These are phyloP conservation scores for Masticophis lateralis DNA, from an alignment of 2,797 vertebrate species.

Conservation along the genomic window DNA sequence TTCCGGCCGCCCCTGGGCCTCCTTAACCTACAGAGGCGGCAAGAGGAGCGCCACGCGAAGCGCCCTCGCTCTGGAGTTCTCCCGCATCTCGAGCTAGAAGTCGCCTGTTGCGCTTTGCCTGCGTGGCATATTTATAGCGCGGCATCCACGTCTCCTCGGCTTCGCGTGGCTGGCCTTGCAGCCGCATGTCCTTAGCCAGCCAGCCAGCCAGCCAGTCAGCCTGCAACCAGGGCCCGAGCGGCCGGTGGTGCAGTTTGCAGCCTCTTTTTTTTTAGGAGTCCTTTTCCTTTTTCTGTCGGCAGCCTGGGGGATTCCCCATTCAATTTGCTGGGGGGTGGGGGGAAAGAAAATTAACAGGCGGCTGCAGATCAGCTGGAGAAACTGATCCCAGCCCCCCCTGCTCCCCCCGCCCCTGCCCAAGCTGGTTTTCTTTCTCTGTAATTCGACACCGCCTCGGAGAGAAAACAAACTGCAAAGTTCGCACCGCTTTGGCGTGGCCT, in stretches of 20 bases:
- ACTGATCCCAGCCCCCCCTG: not conserved
- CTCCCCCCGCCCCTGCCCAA: not conserved
- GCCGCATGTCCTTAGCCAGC: not conserved
- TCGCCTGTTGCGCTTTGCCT: constrained; percentile 64
- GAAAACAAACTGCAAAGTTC: not conserved
- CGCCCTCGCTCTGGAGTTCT: constrained; percentile 15
- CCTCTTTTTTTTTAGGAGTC: too few species aligned
- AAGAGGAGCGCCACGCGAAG: not conserved
- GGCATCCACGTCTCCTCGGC: constrained; percentile 41
- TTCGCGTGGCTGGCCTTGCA: constrained; percentile 16
- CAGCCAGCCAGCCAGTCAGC: not conserved
- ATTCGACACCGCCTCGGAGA: not conserved
- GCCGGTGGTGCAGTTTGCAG: not conserved
- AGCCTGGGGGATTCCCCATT: not conserved
- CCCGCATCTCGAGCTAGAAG: constrained; percentile 44
- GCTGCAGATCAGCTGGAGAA: constrained; percentile 16
- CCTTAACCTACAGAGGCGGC: constrained; percentile 48
- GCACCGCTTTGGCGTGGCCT: not conserved
- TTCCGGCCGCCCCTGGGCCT: constrained; percentile 31
- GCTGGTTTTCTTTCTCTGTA: not conserved
- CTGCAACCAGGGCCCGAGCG: not conserved
- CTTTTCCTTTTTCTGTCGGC: too few species aligned
- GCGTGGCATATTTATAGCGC: constrained; percentile 67
- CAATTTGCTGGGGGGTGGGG: not conserved
- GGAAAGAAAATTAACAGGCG: not conserved